Percentiles rank a stretch among this genome's conserved stretches.
Conservation (phyloP, 1,140 invertebrate species). For the Drosophila mauritiana region DNA sequence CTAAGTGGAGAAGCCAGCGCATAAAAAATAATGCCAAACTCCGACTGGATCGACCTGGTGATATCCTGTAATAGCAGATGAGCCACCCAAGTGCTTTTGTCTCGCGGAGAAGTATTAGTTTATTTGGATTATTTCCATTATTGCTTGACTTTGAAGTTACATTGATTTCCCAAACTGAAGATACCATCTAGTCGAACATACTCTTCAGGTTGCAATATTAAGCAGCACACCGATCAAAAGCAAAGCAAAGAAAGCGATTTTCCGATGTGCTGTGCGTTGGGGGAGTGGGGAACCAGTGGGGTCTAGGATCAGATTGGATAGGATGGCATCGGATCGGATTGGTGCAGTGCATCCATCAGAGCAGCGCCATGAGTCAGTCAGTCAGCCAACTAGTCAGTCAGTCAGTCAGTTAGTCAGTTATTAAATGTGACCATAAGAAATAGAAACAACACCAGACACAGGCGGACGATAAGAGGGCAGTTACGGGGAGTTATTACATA, state of each 20-base stretch:
- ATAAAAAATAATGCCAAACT: constrained; percentile 28
- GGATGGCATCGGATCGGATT: constrained; percentile 17
- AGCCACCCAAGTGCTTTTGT: too few relatives aligned
- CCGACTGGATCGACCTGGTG: not conserved
- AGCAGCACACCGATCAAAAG: constrained; percentile 26
- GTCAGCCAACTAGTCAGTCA: constrained; percentile 40
- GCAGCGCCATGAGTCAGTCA: constrained; percentile 23
- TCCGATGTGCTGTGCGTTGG: not conserved
- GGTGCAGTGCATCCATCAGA: constrained; percentile 51
- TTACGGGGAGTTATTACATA: constrained; percentile 59
- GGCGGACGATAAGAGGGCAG: not conserved
- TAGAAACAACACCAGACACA: constrained; percentile 31
- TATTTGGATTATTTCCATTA: too few relatives aligned
- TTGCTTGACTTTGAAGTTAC: too few relatives aligned
- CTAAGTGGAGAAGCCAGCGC: constrained; percentile 49
- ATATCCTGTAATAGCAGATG: not conserved
- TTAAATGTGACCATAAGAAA: constrained; percentile 73
- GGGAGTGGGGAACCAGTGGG: constrained; percentile 5
- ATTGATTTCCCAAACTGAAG: too few relatives aligned
- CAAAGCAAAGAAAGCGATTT: constrained; percentile 40
- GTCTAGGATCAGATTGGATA: constrained; percentile 9
- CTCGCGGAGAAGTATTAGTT: too few relatives aligned
- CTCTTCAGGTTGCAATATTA: not conserved
- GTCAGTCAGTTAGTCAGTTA: constrained; percentile 57
- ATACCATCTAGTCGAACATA: not conserved